Conservation (phyloP, 2,888 invertebrate genomes). For the Chloroclystis v-ata region DNA sequence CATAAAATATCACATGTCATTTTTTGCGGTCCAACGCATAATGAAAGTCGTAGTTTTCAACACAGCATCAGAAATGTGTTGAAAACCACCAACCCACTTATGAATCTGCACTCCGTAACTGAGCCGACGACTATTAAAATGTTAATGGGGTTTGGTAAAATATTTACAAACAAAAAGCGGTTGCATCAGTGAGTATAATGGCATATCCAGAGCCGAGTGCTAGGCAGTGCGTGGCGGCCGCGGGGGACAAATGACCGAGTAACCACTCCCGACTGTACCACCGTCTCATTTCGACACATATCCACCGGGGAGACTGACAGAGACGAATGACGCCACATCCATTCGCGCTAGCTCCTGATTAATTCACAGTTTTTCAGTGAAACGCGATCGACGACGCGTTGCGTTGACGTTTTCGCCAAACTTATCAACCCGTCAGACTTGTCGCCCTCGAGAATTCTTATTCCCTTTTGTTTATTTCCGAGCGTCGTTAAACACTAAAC, state of each 20-base stretch:
- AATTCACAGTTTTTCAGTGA: slow-evolving; percentile 73
- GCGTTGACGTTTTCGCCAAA: slow-evolving; percentile 60
- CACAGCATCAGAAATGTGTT: neutral
- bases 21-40: too few relatives aligned
- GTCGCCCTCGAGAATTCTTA: slow-evolving; percentile 34
- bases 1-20: too few relatives aligned
- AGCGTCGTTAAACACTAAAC: slow-evolving; percentile 24
- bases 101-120: slow-evolving; percentile 5
- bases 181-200: slow-evolving; percentile 40
- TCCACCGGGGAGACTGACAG: slow-evolving; percentile 49
- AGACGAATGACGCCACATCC: slow-evolving; percentile 58
- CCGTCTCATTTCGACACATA: slow-evolving; percentile 52
- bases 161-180: slow-evolving; percentile 24
- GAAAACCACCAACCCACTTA: neutral
- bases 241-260: slow-evolving; percentile 65
- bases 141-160: slow-evolving; percentile 15
- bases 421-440: slow-evolving; percentile 53
- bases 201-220: slow-evolving; percentile 41
- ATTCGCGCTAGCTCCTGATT: slow-evolving; percentile 65
- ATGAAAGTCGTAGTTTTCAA: neutral
- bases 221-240: slow-evolving; percentile 55
- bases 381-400: slow-evolving; percentile 55
- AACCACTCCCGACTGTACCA: slow-evolving; percentile 62
- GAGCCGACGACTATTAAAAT: slow-evolving; percentile 9
- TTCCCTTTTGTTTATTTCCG: slow-evolving; percentile 30